A percentile compares a stretch with the other conserved stretches of the same genome.
These are phyloP conservation scores for Ectemnius continuus DNA, from an alignment of 2,888 invertebrate species.

Conservation along the genomic window DNA sequence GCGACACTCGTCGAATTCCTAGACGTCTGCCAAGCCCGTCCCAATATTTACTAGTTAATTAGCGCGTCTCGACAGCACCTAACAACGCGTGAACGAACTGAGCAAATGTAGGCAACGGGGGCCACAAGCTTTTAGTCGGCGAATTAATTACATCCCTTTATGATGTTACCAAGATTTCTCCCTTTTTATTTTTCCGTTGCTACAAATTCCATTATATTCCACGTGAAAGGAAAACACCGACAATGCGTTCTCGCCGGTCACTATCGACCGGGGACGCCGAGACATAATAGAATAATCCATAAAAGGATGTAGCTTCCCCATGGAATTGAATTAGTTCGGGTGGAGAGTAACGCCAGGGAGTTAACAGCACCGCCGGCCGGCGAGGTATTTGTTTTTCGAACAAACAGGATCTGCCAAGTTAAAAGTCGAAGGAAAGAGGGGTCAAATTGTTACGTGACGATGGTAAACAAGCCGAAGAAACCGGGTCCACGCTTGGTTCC, in stretches of 20 bases:
- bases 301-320: slow-evolving; percentile 38
- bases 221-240: background rate
- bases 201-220: background rate
- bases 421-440: no score
- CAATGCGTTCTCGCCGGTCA: background rate
- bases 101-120: background rate
- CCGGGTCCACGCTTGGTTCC: no score
- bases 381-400: no score
- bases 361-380: no score
- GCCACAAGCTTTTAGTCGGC: background rate
- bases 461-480: no score
- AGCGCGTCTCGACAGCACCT: background rate
- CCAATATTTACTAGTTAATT: slow-evolving; percentile 30
- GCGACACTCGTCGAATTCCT: background rate
- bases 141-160: no score
- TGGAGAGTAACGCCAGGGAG: background rate
- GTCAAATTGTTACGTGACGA: no score
- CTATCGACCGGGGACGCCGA: slow-evolving; percentile 23
- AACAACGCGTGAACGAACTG: background rate
- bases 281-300: slow-evolving; percentile 37
- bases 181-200: background rate
- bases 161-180: no score
- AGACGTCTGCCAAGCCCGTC: background rate
- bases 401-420: no score
- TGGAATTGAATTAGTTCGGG: slow-evolving; percentile 42